Base-by-base conservation (phyloP, 1,140 invertebrate species). In the Drosophila pachea region DNA sequence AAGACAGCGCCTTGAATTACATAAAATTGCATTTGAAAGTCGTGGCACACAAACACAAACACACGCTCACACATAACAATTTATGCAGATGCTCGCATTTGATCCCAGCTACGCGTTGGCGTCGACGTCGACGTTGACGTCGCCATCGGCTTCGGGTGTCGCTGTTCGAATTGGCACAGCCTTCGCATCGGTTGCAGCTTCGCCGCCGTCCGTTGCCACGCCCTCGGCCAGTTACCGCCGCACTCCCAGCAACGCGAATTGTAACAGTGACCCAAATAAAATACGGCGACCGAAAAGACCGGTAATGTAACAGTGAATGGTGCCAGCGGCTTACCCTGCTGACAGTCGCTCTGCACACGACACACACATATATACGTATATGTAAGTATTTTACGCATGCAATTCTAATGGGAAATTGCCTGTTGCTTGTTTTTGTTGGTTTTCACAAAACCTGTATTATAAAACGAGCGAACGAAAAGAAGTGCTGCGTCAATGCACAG, bases 181-280 rank as follows among this genome's bases (percentile, higher is more conserved):
- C 22, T 22, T 22, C 22, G 22, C 22, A 22, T 22, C 22, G 22
- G 22, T 22, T 22, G 36, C 55, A 52, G 32, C 53, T 11, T 6
- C 47, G 14, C 16, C 60, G 22, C 31, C 31, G 42, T 22, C 38
- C 32, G 38, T 38, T 53, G 38, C 12, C 29, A 43, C 22, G n/a
- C n/a, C 38, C 7, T 14, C 49, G 22, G 22, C 33, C 43, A 31
- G 35, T 47, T 53, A 7, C 33, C 31, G 29, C n/a, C 8, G 43
- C 47, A 36, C 40, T 4, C 40, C 4, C 40, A 12, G 5, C 65
- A 45, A 64, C 63, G 82, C 68, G 77, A 86, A 86, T 72, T 81
- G 82, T 86, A 86, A 86, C 82, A 86, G 81, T 86, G 81, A 86
- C 81, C 81, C 82, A 86, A 86, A 86, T 86, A 86, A 86, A 76